Conservation (phyloP, 1,140 invertebrate genomes). For the Subanguina moxae region DNA sequence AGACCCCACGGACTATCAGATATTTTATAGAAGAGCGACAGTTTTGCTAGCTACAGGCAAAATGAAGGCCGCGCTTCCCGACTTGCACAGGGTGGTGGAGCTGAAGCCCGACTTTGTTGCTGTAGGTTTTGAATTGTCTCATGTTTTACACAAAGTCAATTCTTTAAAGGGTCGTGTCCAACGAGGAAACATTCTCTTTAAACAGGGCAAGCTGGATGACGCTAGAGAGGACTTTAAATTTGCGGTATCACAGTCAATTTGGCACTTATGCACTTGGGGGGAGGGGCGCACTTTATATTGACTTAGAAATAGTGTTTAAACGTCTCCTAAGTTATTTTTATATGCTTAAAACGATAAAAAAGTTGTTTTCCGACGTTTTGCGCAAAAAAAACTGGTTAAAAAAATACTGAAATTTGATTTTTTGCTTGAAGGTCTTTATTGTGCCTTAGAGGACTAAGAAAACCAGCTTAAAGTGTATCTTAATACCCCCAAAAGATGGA, state of each 20-base stretch:
- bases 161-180: slow-evolving; percentile 73
- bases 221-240: slow-evolving; percentile 71
- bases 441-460: no score
- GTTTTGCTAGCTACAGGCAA: slow-evolving; percentile 86
- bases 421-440: no score
- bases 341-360: no score
- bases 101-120: slow-evolving; percentile 88
- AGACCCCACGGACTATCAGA: slow-evolving; percentile 90
- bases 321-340: no score
- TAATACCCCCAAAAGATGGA: no score
- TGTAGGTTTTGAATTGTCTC: slow-evolving; percentile 60
- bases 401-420: no score
- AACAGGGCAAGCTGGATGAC: slow-evolving; percentile 68
- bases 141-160: neutral
- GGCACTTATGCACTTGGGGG: no score
- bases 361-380: no score
- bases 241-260: slow-evolving; percentile 68
- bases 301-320: no score
- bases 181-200: slow-evolving; percentile 71
- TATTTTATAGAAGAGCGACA: slow-evolving; percentile 74
- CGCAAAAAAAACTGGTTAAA: no score
- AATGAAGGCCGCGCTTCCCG: slow-evolving; percentile 85
- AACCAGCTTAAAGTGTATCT: no score
- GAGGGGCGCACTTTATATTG: no score
- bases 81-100: slow-evolving; percentile 84